Conservation (phyloP, 2,888 invertebrate genomes). For the Pseudeuparius sepicola region DNA sequence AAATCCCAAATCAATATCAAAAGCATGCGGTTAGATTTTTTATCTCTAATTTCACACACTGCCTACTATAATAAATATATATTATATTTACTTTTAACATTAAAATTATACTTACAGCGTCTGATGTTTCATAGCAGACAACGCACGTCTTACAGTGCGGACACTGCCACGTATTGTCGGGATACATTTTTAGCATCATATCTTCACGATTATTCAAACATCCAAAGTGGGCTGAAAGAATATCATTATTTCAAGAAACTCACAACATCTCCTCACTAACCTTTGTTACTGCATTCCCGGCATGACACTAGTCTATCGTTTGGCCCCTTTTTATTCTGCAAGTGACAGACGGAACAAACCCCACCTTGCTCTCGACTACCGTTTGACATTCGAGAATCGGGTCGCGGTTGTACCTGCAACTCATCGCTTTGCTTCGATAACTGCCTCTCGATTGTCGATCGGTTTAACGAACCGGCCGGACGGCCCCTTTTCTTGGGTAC, state of each 20-base stretch:
- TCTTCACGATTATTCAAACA: conserved; percentile 61
- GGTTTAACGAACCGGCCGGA: conserved; percentile 52
- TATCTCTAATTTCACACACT: too few species aligned
- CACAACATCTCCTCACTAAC: too few species aligned
- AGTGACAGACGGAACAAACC: conserved; percentile 52
- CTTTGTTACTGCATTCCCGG: conserved; percentile 62
- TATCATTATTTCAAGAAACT: too few species aligned
- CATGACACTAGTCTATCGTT: conserved; percentile 58
- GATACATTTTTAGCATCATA: conserved; percentile 51
- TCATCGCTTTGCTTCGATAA: conserved; percentile 25
- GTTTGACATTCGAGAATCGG: conserved; percentile 35
- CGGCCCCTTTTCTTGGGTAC: conserved; percentile 63
- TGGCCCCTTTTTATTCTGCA: conserved; percentile 48
- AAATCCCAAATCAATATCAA: too few species aligned
- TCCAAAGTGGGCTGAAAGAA: conserved; percentile 50
- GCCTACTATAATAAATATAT: too few species aligned
- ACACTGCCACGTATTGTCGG: conserved; percentile 75
- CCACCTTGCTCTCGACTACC: conserved; percentile 43
- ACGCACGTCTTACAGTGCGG: conserved; percentile 82
- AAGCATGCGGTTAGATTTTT: too few species aligned
- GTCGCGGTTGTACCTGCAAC: conserved; percentile 31
- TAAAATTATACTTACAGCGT: conserved; percentile 50
- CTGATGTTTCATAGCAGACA: conserved; percentile 67
- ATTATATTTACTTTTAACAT: too few species aligned
- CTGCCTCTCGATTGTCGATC: conserved; percentile 47